A percentile compares a stretch with the other conserved stretches of the same genome.
Evolutionary conservation across 1,140 invertebrate species (phyloP).

Genomic region (Ceratitis capitata): DNA sequence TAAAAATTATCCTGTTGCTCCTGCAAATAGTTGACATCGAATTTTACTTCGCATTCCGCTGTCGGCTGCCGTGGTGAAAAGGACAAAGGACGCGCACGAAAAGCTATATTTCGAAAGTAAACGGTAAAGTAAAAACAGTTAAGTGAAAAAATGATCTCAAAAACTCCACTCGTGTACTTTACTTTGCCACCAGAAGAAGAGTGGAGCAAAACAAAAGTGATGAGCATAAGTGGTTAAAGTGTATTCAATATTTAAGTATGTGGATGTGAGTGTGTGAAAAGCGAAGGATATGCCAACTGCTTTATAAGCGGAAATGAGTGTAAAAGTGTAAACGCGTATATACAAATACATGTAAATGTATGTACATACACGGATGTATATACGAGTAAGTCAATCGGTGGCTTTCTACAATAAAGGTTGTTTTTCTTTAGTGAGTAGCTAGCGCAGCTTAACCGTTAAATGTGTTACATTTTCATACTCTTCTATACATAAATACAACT

Average conservation of each 20-base stretch:
- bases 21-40: not conserved
- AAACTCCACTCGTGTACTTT: not conserved
- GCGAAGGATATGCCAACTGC: not conserved
- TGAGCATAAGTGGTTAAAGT: not conserved
- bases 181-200: not conserved
- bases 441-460: too few species aligned
- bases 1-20: not conserved
- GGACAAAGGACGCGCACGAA: too few species aligned
- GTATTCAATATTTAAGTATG: not conserved
- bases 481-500: too few species aligned
- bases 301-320: not conserved
- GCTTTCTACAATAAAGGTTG: too few species aligned
- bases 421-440: too few species aligned
- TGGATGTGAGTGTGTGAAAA: not conserved
- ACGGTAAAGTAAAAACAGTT: not conserved
- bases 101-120: not conserved
- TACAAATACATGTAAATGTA: too few species aligned
- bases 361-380: too few species aligned
- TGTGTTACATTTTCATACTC: too few species aligned
- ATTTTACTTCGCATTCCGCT: not conserved
- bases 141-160: not conserved
- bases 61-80: not conserved
- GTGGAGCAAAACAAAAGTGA: slow-evolving; percentile 3
- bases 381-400: too few species aligned
- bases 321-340: too few species aligned